Evolutionary conservation across 1,140 invertebrate species (phyloP).

Genomic region (Pissodes strobi): DNA sequence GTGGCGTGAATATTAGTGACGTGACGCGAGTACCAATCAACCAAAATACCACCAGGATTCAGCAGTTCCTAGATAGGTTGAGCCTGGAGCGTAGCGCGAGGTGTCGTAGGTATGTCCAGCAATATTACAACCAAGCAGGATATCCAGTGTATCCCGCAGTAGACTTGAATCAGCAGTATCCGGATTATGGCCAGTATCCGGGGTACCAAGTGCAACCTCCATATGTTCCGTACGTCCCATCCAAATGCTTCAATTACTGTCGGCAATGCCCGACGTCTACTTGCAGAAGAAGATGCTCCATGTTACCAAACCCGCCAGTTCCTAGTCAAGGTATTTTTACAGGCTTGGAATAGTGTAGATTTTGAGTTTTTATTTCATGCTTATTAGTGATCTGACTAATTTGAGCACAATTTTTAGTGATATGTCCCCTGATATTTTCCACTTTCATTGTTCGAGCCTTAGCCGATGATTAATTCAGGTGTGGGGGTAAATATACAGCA

Average conservation of each 20-base stretch:
- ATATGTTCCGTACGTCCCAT: slow-evolving; percentile 2
- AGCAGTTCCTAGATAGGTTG: not conserved
- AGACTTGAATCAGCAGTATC: slow-evolving; percentile 4
- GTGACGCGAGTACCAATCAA: not conserved
- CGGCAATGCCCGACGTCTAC: slow-evolving; percentile 31
- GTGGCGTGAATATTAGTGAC: not conserved
- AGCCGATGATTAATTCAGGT: no score
- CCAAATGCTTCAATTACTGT: slow-evolving; percentile 32
- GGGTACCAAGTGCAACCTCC: slow-evolving; percentile 7
- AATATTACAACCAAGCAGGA: slow-evolving; percentile 24
- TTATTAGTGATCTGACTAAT: no score
- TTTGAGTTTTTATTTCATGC: no score
- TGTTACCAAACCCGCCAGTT: not conserved
- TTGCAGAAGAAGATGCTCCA: slow-evolving; percentile 34
- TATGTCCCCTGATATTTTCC: no score
- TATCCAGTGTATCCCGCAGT: slow-evolving; percentile 2
- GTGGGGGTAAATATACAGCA: no score
- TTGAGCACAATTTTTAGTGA: no score
- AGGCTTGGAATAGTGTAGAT: no score
- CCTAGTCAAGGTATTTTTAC: slow-evolving; percentile 16
- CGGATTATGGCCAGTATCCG: slow-evolving; percentile 8
- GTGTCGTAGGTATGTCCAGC: slow-evolving; percentile 30
- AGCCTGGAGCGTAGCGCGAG: slow-evolving; percentile 2
- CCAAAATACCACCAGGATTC: not conserved
- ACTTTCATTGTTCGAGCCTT: no score